Percentiles rank a stretch among this genome's conserved stretches.
phyloP scores from a whole-genome alignment of 2,113 vertebrate genomes.

The Mixornis gularis region DNA sequence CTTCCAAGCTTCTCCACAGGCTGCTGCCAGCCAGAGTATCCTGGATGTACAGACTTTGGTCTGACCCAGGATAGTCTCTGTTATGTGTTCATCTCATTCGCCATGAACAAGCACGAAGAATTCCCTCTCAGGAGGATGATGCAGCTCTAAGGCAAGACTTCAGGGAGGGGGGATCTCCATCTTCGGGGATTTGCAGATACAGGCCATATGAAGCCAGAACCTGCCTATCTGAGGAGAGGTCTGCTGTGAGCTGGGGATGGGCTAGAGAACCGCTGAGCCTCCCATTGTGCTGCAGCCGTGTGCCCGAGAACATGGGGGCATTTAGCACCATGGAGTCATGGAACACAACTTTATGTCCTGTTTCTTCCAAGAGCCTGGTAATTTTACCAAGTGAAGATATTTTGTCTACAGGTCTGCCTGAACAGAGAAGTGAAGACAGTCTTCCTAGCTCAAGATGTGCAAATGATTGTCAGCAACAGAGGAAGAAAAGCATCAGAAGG shows the following conservation, averaged over 20 bases:
- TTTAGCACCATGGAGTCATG: fast-evolving
- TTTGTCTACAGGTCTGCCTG: background rate
- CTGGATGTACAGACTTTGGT: no score
- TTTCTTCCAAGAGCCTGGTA: background rate
- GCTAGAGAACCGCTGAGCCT: background rate
- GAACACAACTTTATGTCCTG: background rate
- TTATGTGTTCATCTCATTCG: background rate
- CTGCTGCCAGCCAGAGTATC: background rate
- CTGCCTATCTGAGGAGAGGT: background rate
- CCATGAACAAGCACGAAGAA: background rate
- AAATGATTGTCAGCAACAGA: background rate
- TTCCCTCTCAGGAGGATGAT: background rate
- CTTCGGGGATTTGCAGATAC: background rate
- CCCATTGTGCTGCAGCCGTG: fast-evolving
- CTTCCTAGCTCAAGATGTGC: background rate
- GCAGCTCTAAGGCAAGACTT: background rate
- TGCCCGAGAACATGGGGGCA: fast-evolving
- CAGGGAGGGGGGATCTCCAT: background rate
- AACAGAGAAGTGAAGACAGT: background rate
- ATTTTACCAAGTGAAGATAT: background rate
- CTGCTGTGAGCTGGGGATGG: background rate
- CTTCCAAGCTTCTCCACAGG: background rate
- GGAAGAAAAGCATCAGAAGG: background rate
- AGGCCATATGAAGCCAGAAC: background rate
- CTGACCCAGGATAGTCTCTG: background rate